Base-by-base conservation (phyloP, 2,113 vertebrate genomes). In the Megatriorchis doriae region DNA sequence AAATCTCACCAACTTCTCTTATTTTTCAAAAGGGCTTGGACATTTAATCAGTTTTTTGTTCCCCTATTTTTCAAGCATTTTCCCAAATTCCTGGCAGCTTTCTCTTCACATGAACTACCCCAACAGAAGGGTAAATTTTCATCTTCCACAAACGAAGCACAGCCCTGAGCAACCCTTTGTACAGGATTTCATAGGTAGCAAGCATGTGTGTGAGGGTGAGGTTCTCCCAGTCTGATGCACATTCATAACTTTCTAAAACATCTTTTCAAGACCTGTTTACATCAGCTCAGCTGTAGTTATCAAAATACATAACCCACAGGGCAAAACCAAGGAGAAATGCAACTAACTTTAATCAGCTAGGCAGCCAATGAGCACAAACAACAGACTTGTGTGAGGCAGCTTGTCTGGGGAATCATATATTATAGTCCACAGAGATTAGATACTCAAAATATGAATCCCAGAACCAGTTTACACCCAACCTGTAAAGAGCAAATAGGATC, bases 341-440 rank as follows among this genome's bases (percentile, higher is more conserved):
- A 45, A 21, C 38, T 53, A 19, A 27, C 2, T 6, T 19, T 25
- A 56, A 58, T 16, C 55, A 67, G 25, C 27, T 26, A n/a, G 63
- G 61, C 22, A 78, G 48, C 26, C 63, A 61, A 4, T 5, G 23
- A 48, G 26, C 9, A 10, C 16, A 2, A 56, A 70, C 0, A 34
- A 42, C 31, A 85, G 59, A 34, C 36, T 17, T 4, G 0, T 1
- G 0, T 29, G 5, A 48, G 0, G 1, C 27, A 52, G 32, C 3
- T 73, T 61, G 9, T 50, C 80, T 59, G 40, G 36, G 29, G 40
- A 89, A 66, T 61, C 5, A 2, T 14, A 10, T 26, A 13, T 59
- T 70, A 10, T 7, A 68, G 52, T 19, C 58, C 45, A 38, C 20
- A 40, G 53, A 80, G 36, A 31, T 45, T 40, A 52, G 45, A 77